phyloP scores from a whole-genome alignment of 2,888 invertebrate genomes.

The Thymelicus sylvestris region DNA sequence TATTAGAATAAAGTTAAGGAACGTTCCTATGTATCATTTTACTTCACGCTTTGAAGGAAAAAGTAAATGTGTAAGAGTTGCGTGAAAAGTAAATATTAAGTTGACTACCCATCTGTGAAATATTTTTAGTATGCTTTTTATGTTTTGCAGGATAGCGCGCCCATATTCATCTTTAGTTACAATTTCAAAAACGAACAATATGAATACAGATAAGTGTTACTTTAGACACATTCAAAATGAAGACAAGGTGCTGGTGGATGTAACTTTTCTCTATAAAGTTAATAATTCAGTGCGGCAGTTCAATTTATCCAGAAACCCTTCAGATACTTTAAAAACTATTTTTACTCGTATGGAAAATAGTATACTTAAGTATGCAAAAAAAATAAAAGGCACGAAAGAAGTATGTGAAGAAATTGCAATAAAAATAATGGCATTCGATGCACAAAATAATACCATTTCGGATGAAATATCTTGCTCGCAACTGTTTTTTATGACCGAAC shows the following conservation, averaged over 20 bases:
- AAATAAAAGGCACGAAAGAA: conserved; percentile 69
- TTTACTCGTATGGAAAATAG: conserved; percentile 86
- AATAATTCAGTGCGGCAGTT: conserved; percentile 84
- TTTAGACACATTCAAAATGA: conserved; percentile 65
- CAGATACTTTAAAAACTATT: conserved; percentile 86
- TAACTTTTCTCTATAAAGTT: conserved; percentile 67
- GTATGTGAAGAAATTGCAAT: conserved; percentile 46
- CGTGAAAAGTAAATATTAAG: too few relatives aligned
- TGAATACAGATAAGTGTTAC: conserved; percentile 72
- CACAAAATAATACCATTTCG: conserved; percentile 50
- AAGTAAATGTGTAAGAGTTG: too few relatives aligned
- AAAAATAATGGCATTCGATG: conserved; percentile 56
- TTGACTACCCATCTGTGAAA: not conserved
- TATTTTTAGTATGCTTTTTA: conserved; percentile 51
- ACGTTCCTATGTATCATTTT: too few relatives aligned
- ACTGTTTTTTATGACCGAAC: conserved; percentile 61
- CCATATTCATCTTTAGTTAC: conserved; percentile 55
- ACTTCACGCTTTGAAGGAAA: too few relatives aligned
- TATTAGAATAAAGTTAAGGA: too few relatives aligned
- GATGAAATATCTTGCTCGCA: conserved; percentile 62
- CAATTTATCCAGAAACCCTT: conserved; percentile 87
- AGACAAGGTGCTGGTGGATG: conserved; percentile 69
- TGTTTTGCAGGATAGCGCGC: conserved; percentile 45
- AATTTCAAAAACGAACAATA: conserved; percentile 61
- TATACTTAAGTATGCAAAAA: conserved; percentile 85